Percentiles rank a stretch among this genome's conserved stretches.
phyloP scores from a whole-genome alignment of 2,113 vertebrate species.

The Xenus cinereus region DNA sequence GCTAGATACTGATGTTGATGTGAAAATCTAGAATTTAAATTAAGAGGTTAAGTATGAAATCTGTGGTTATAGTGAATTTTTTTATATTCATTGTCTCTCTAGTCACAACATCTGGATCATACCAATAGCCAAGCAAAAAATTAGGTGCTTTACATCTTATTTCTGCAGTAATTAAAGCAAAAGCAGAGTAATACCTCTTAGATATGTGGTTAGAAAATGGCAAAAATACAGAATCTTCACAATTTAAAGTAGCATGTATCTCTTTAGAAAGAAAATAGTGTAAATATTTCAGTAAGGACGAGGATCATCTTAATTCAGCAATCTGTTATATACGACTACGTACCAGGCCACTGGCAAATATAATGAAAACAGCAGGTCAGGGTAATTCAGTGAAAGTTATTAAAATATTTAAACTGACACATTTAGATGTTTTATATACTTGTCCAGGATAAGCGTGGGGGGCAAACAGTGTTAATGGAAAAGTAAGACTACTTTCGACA shows the following conservation, averaged over 20 bases:
- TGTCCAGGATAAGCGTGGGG: neutral
- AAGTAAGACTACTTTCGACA: neutral
- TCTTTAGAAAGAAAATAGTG: neutral
- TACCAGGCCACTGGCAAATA: neutral
- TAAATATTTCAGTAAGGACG: neutral
- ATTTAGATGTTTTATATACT: neutral
- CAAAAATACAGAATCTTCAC: neutral
- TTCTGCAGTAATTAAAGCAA: neutral
- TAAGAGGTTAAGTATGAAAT: neutral
- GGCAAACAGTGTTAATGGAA: neutral
- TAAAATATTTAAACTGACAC: neutral
- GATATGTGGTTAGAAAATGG: neutral
- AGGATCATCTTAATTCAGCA: neutral
- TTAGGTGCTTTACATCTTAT: rapidly evolving
- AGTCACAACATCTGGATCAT: neutral
- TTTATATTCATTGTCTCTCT: neutral
- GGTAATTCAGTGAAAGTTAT: neutral
- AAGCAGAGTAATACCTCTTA: neutral
- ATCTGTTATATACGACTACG: neutral
- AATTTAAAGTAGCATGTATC: neutral
- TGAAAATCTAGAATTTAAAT: neutral
- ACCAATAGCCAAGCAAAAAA: neutral
- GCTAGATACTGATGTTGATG: neutral
- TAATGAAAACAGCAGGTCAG: neutral
- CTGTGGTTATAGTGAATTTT: neutral